phyloP scores from a whole-genome alignment of 2,797 vertebrate genomes.

The Scolopax rusticola region DNA sequence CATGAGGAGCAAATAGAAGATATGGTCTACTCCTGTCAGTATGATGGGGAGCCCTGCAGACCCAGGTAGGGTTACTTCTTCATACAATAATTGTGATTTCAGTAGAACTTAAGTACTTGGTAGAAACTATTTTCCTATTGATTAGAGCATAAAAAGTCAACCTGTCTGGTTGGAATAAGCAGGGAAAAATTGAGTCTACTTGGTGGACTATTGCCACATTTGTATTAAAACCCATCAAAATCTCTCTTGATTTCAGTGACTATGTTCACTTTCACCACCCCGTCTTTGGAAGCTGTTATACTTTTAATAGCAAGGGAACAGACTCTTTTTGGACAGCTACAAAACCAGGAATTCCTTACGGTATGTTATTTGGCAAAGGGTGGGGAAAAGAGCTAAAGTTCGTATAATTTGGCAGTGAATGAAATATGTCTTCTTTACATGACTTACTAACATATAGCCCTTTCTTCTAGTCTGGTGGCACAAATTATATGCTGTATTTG shows the following conservation, averaged over 20 bases:
- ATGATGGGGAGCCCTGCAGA: conserved; percentile 56
- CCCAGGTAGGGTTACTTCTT: conserved; percentile 21
- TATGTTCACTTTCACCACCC: conserved; percentile 72
- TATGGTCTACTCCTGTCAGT: conserved; percentile 73
- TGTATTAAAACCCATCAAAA: not conserved
- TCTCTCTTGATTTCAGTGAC: conserved; percentile 56
- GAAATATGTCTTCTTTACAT: fast-evolving
- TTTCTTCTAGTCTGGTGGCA: not conserved
- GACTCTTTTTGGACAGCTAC: conserved; percentile 41
- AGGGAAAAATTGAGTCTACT: not conserved
- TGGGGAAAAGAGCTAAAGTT: not conserved
- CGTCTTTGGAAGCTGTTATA: conserved; percentile 76
- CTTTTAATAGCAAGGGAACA: conserved; percentile 69
- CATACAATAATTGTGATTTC: not conserved
- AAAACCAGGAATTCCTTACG: conserved; percentile 58
- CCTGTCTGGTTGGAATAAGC: not conserved
- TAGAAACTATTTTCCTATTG: not conserved
- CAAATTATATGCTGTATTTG: not conserved
- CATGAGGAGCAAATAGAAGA: not conserved
- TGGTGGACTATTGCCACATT: not conserved
- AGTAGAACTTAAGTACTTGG: not conserved
- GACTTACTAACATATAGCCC: fast-evolving
- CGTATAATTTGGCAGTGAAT: not conserved
- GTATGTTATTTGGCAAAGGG: not conserved
- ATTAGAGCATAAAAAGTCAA: not conserved